Evolutionary conservation across 2,888 invertebrate species (phyloP).

Genomic region (Dolomedes plantarius): DNA sequence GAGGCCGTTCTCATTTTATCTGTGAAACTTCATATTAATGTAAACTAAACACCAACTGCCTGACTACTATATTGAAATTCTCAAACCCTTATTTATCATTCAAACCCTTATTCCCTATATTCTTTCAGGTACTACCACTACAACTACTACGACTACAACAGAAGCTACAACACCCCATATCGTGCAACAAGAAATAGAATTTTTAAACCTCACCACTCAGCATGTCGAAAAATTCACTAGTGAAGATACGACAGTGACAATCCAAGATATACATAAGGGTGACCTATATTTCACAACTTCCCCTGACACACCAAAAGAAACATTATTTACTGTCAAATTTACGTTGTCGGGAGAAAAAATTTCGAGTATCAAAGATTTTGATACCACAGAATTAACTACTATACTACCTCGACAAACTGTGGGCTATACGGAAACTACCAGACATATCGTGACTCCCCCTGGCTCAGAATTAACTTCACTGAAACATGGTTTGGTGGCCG

Average conservation of each 20-base stretch:
- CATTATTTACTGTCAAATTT: slow-evolving; percentile 27
- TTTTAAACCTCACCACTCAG: slow-evolving; percentile 38
- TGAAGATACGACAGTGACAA: slow-evolving; percentile 18
- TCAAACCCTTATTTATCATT: not conserved
- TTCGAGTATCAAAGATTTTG: slow-evolving; percentile 37
- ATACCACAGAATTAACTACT: slow-evolving; percentile 9
- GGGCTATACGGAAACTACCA: slow-evolving; percentile 42
- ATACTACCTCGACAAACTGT: slow-evolving; percentile 23
- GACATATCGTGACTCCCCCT: slow-evolving; percentile 2
- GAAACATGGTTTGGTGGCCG: not conserved
- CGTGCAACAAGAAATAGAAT: slow-evolving; percentile 31
- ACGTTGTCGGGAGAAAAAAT: slow-evolving; percentile 16
- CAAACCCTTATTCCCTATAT: not conserved
- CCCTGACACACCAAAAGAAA: not conserved
- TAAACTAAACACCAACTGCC: too few relatives aligned
- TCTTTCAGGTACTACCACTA: slow-evolving; percentile 22
- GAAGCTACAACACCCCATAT: slow-evolving; percentile 1
- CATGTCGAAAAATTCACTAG: slow-evolving; percentile 44
- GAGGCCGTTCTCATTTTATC: too few relatives aligned
- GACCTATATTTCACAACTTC: not conserved
- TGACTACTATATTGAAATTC: too few relatives aligned
- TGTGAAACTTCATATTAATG: too few relatives aligned
- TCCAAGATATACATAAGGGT: not conserved
- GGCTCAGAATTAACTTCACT: not conserved
- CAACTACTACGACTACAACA: slow-evolving; percentile 28